Evolutionary conservation across 2,113 vertebrate species (phyloP), one percentile per base, ranked within the genome.

Genomic region (Pithys albifrons): DNA sequence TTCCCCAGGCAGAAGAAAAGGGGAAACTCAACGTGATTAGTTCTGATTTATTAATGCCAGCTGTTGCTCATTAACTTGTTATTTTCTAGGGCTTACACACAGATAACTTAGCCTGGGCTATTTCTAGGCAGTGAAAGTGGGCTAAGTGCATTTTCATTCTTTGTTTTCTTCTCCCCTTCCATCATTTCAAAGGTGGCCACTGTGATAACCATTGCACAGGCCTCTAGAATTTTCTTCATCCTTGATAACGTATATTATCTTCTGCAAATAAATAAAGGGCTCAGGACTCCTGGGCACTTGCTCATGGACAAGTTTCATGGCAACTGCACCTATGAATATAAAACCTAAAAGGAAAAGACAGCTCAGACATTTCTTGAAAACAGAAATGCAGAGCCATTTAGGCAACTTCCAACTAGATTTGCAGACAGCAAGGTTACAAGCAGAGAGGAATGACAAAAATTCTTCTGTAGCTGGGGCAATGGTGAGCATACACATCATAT

Each of bases 331-430:
- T 25, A 43, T 9, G 52, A 7, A 73, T 52, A 75, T 57, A 25
- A 72, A 86, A 85, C 29, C 58, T 79, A 67, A 75, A 82, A 89
- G 15, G 55, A 86, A 86, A 64, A 46, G 89, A 72, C 74, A 75
- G 33, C 14, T 87, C 52, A 69, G 52, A 72, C 72, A 70, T 73
- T 93, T 49, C 19, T 25, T 51, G 45, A 76, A 76, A 62, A 76
- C 19, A 58, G 72, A 89, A 93, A 85, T 61, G 54, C 49, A 94
- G 37, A 89, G 31, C 22, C 49, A 66, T 48, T 58, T 33, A 58
- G 70, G 49, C 87, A 95, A 54, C 77, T 89, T 93, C 78, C 58
- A 88, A 35, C 12, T 66, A 58, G 48, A 91, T 94, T 70, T 91
- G 66, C 35, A 90, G 64, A 39, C 31, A 37, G 59, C 45, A 76